These are phyloP conservation scores for Pterobdella sp. DNA, from an alignment of 2,888 invertebrate genomes.

Conservation along the genomic window DNA sequence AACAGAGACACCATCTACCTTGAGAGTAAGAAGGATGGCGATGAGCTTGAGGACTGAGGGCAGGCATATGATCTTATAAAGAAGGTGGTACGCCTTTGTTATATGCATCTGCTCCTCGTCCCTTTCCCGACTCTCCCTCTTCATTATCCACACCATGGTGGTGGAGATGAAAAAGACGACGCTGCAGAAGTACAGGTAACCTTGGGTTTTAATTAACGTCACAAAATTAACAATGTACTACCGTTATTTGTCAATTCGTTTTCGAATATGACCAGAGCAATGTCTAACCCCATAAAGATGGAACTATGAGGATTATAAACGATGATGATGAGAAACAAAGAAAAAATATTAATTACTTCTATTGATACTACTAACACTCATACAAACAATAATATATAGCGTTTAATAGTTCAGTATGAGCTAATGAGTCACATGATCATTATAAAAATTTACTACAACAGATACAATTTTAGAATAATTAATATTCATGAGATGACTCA, in stretches of 20 bases:
- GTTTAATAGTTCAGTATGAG: too few species aligned
- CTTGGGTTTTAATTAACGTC: too few species aligned
- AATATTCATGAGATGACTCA: conserved; percentile 39
- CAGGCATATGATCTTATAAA: conserved; percentile 73
- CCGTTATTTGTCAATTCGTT: too few species aligned
- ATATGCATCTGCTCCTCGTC: conserved; percentile 54
- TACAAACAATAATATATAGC: too few species aligned
- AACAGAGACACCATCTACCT: conserved; percentile 59
- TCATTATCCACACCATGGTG: conserved; percentile 77
- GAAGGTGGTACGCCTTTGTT: conserved; percentile 69
- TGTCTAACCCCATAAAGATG: too few species aligned
- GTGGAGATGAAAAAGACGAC: conserved; percentile 81
- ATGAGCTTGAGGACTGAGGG: conserved; percentile 72
- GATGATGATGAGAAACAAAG: too few species aligned
- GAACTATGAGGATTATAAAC: too few species aligned
- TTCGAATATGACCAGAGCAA: too few species aligned
- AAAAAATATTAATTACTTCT: too few species aligned
- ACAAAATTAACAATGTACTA: too few species aligned
- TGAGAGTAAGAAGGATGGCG: conserved; percentile 75
- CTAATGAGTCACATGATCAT: too few species aligned
- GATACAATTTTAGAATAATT: neutral
- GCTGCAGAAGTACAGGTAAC: conserved; percentile 91
- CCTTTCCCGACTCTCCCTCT: conserved; percentile 60
- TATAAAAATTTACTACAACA: neutral
- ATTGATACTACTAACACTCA: too few species aligned